phyloP scores from a whole-genome alignment of 1,140 invertebrate genomes.

The Drepana arcuata region DNA sequence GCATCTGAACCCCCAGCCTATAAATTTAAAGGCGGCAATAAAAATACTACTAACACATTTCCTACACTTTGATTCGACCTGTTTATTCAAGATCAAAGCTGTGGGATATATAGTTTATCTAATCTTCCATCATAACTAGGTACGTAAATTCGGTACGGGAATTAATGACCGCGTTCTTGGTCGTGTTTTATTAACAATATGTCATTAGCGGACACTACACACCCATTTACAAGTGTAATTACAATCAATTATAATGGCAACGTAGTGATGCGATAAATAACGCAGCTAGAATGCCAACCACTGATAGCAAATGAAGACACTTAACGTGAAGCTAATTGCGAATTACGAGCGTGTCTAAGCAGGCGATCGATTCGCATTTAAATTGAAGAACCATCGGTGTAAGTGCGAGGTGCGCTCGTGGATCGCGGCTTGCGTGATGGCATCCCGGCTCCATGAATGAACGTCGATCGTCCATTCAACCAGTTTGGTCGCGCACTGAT shows the following conservation, averaged over 20 bases:
- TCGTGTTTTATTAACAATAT: no score
- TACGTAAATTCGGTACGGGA: conserved; percentile 27
- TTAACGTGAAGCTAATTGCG: conserved; percentile 29
- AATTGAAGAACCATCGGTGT: no score
- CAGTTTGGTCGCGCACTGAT: conserved; percentile 65
- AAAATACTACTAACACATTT: conserved; percentile 67
- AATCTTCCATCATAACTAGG: conserved; percentile 49
- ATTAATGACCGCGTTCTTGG: conserved; percentile 18
- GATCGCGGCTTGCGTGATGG: conserved; percentile 40
- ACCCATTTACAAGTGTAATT: no score
- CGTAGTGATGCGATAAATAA: no score
- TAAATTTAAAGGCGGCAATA: conserved; percentile 63
- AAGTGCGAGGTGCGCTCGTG: no score
- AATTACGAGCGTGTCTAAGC: conserved; percentile 17
- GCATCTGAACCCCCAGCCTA: conserved; percentile 45
- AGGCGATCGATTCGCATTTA: conserved; percentile 28
- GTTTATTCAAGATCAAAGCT: conserved; percentile 66
- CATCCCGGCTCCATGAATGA: conserved; percentile 56
- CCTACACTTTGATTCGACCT: conserved; percentile 65
- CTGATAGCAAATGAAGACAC: no score
- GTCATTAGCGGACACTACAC: no score
- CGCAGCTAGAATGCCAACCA: no score
- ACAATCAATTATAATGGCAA: no score
- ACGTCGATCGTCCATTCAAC: conserved; percentile 56
- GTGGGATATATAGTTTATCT: conserved; percentile 53